Conservation (phyloP, 1,140 invertebrate genomes). For the Sitobion miscanthi region DNA sequence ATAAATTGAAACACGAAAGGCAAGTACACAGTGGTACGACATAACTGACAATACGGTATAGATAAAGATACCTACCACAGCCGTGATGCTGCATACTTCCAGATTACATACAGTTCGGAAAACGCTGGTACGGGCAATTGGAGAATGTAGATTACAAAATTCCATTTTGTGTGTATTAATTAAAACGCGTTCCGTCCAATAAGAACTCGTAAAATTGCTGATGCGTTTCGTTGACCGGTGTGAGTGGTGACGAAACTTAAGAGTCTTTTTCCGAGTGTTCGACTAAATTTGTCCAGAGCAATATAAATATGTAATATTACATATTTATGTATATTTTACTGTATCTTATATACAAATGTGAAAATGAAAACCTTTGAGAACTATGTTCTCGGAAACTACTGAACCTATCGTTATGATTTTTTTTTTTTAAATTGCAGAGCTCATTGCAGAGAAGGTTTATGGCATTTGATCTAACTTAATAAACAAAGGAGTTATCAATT, state of each 20-base stretch:
- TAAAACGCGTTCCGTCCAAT: neutral
- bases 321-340: neutral
- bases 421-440: no score
- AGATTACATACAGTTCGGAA: neutral
- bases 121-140: neutral
- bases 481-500: no score
- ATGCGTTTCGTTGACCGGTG: neutral
- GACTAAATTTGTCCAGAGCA: neutral
- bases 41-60: no score
- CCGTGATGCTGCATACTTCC: neutral
- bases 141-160: neutral
- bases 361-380: no score
- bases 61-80: neutral
- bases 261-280: neutral
- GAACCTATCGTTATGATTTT: no score
- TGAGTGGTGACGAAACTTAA: neutral
- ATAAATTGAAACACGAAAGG: no score
- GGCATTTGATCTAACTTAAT: no score
- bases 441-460: no score
- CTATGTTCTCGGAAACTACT: no score
- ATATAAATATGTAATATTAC: neutral
- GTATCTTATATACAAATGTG: no score
- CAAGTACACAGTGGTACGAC: no score
- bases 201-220: neutral
- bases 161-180: neutral